Evolutionary conservation across 2,113 vertebrate genomes (phyloP).

Genomic region (Bubo bubo): DNA sequence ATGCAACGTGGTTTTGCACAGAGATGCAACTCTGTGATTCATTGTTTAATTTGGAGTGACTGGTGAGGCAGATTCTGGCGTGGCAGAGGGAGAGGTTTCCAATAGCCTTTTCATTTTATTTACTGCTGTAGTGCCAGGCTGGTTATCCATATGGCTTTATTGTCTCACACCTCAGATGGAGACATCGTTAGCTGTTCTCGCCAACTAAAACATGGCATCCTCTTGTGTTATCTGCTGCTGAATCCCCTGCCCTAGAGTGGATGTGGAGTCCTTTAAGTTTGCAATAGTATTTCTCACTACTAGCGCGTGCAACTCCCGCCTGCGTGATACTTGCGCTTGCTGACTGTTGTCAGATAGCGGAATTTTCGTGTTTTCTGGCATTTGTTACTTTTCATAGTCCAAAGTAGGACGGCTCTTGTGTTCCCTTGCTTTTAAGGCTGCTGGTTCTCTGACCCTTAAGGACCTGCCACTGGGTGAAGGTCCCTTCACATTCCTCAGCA

Average conservation of each 20-base stretch:
- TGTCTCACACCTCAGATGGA: neutral
- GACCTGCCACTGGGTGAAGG: neutral
- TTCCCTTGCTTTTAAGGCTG: neutral
- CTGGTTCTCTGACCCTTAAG: neutral
- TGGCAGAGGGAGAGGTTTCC: neutral
- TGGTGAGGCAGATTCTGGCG: neutral
- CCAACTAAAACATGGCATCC: neutral
- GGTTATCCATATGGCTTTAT: neutral
- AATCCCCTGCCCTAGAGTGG: neutral
- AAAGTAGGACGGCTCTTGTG: neutral
- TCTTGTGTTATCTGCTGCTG: neutral
- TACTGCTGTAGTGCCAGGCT: neutral
- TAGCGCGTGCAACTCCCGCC: rapidly evolving
- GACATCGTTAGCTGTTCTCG: neutral
- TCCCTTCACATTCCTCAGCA: neutral
- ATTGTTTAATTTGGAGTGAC: neutral
- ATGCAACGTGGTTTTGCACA: rapidly evolving
- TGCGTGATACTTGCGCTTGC: neutral
- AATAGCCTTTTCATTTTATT: neutral
- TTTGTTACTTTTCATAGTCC: neutral
- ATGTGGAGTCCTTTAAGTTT: neutral
- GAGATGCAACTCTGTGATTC: neutral
- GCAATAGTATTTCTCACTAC: rapidly evolving
- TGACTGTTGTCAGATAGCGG: neutral
- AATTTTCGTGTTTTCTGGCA: neutral